Base-by-base conservation (phyloP, 2,888 invertebrate species). In the Athalia rosae region DNA sequence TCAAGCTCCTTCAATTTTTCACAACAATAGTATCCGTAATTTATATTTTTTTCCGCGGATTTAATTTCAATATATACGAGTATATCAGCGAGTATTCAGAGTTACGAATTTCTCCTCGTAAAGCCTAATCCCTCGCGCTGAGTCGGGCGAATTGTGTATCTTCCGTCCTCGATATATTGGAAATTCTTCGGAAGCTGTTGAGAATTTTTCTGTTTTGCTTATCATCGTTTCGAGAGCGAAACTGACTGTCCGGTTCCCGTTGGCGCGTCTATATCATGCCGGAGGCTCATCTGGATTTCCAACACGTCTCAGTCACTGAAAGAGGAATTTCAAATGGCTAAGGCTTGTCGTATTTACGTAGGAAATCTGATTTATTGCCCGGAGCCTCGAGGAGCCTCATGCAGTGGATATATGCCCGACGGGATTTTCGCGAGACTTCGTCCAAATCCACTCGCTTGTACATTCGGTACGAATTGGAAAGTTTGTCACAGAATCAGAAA, bases 291-390 rank as follows among this genome's bases (percentile, higher is more conserved):
- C 28, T 15, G 15, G 11, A 71, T 71, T 58, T 58, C 13, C 7
- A 9, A n/a, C 71, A 71, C 71, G 71, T 71, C 15, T 45, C 43
- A 6, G 45, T 58, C 43, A 45, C 8, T 41, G 9, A 4, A 9
- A 9, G 45, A 58, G 1, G 13, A 58, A 56, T 71, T 43, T 58
- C 45, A 9, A 13, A 45, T 53, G 71, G 58, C 43, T 58, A 13
- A 58, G 56, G 15, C 71, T 71, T 11, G 58, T 15, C 8, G 50
- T 45, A 9, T 58, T 15, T 71, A 71, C 43, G 58, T 45, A 28
- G 11, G 15, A 15, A 71, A 58, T 71, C 71, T 58, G 71, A 71
- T 71, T 71, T 58, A 71, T 71, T 58, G 58, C 71, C 58, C 5
- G 71, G n/a, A 71, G 56, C 71, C 45, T 58, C 56, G 45, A 45